Base-by-base conservation (phyloP, 2,888 invertebrate genomes). In the Branchellion lobata region DNA sequence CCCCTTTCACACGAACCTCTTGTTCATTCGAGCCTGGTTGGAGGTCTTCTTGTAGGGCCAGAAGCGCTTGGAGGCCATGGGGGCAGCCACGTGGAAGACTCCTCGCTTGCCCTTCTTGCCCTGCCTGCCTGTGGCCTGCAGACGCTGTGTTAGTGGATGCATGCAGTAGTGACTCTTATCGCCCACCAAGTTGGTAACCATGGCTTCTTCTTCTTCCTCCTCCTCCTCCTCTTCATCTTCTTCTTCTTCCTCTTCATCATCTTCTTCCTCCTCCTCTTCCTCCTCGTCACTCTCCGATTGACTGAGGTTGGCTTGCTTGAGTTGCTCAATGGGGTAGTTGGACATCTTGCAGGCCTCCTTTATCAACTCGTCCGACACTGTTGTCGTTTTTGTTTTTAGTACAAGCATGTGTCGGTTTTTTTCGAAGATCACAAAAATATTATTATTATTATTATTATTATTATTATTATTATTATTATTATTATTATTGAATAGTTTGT, bases 251-350 rank as follows among this genome's bases (percentile, higher is more conserved):
- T 73, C 79, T 21, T 79, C 79, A 76, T 53, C 76, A 51, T 33
- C 33, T 24, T 29, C 76, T 11, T 76, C 76, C 11, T 73, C 79
- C 5, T 79, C 79, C 61, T 79, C 79, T 34, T 79, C 77, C 27
- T 77, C 77, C 3, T 77, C 77, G 2, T 77, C 77, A 36, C 77
- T 77, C 27, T 77, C 65, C 36, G 77, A 77, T 24, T 57, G 31
- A 33, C 77, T 77, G 65, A 31, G 31, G 36, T 33, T 61, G 31
- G 31, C n/a, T 27, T 65, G 77, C 33, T 34, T 69, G 61, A 57
- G 61, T n/a, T 57, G 61, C n/a, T 57, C 11, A 3, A 24, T 57
- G 8, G 33, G 31, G n/a, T 34, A 31, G 8, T 69, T 69, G 24
- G 29, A 65, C 69, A 69, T 31, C 21, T 29, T 31, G 33, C 33